Evolutionary conservation across 1,140 invertebrate species (phyloP).

Genomic region (Dicyema japonicum): DNA sequence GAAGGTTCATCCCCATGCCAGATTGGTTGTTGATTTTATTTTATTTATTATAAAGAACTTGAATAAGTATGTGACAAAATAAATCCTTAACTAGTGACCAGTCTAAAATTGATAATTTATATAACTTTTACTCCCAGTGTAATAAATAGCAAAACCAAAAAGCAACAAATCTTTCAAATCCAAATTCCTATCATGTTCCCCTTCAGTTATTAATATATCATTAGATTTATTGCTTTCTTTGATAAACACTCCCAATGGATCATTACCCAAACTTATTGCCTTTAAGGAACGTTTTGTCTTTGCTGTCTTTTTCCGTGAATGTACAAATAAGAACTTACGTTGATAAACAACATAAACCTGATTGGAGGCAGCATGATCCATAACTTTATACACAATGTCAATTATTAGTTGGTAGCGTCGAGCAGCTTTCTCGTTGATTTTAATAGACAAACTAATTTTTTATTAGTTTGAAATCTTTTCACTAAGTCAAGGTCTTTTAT

Average conservation of each 20-base stretch:
- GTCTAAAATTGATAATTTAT: conserved; percentile 92
- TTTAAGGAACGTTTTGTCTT: conserved; percentile 76
- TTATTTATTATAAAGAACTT: too few species aligned
- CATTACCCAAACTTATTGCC: conserved; percentile 85
- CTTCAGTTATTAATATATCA: conserved; percentile 71
- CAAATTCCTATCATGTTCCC: conserved; percentile 42
- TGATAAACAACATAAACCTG: conserved; percentile 59
- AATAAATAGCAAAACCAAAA: conserved; percentile 97
- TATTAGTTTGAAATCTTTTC: too few species aligned
- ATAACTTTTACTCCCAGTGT: too few species aligned
- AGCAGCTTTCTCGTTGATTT: too few species aligned
- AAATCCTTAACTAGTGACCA: conserved; percentile 87
- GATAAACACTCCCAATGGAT: conserved; percentile 69
- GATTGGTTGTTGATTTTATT: conserved; percentile 74
- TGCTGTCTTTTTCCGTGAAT: conserved; percentile 84
- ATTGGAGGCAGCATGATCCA: conserved; percentile 87
- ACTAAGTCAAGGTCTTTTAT: too few species aligned
- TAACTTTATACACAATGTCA: too few species aligned
- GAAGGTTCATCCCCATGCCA: conserved; percentile 98
- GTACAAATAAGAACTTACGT: too few species aligned
- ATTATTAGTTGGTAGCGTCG: too few species aligned
- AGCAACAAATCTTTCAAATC: conserved; percentile 79
- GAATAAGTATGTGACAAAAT: conserved; percentile 84
- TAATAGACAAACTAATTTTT: too few species aligned
- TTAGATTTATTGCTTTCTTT: conserved; percentile 77